Percentiles rank a stretch among this genome's conserved stretches.
Evolutionary conservation across 2,797 vertebrate species (phyloP).

Genomic region (Spinus pinus): DNA sequence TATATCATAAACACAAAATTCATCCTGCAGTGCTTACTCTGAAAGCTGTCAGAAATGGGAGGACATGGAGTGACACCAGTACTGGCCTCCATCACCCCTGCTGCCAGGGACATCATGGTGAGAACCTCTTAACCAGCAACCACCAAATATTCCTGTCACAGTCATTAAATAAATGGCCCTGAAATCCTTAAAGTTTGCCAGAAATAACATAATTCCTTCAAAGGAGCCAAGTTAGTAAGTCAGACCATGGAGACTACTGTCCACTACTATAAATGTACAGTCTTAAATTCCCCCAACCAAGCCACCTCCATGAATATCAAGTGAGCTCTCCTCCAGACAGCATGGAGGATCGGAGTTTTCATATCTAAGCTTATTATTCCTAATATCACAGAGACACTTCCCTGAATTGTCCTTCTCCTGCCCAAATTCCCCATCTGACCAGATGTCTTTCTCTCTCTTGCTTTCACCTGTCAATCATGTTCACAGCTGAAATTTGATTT

Average conservation of each 20-base stretch:
- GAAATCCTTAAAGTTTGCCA: neutral
- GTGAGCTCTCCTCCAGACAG: conserved; percentile 31
- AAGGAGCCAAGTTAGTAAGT: conserved; percentile 21
- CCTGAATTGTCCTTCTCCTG: conserved; percentile 70
- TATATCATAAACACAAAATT: neutral
- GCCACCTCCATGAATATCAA: conserved; percentile 52
- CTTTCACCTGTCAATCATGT: conserved; percentile 78
- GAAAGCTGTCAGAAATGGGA: neutral
- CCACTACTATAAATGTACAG: neutral
- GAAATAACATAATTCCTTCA: conserved; percentile 29
- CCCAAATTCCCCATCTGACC: conserved; percentile 75
- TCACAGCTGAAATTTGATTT: conserved; percentile 80
- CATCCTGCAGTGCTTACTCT: neutral
- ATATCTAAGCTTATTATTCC: conserved; percentile 74
- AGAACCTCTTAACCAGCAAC: neutral
- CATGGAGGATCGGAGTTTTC: conserved; percentile 35
- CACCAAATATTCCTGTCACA: neutral
- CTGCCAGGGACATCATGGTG: neutral
- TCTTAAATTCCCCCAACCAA: conserved; percentile 44
- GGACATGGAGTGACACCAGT: neutral
- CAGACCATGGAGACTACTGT: neutral
- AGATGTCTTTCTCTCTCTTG: conserved; percentile 70
- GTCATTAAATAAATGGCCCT: neutral
- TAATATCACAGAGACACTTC: conserved; percentile 70
- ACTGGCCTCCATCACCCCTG: neutral